Base-by-base conservation (phyloP, 2,113 vertebrate genomes). In the Macaca mulatta region DNA sequence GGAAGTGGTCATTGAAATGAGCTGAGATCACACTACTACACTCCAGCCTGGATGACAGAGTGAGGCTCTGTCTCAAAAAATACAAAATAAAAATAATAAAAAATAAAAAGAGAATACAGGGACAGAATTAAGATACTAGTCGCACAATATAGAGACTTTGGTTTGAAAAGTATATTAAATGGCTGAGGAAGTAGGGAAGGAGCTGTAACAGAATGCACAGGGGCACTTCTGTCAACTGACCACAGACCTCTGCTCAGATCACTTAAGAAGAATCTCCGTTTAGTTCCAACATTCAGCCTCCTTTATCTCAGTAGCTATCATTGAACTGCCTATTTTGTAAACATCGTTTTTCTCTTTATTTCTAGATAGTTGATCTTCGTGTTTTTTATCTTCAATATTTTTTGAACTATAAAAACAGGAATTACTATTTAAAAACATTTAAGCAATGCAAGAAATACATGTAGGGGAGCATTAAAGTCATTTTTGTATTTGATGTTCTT, bases 141-240 rank as follows among this genome's bases (percentile, higher is more conserved):
- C 30, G 57, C 2, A 45, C 14, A 78, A 32, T 48, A 13, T 23
- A 67, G 45, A 7, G 3, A 43, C 30, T 35, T 74, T 11, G 32
- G 43, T 38, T 35, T 43, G 43, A 27, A 84, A 52, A 45, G 22
- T 78, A 6, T 18, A 6, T 48, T 16, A n/a, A 84, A 18, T n/a
- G 7, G 3, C 25, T 12, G 8, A 18, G 3, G 22, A 20, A 0
- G 0, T 55, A 0, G 23, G 23, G 0, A 72, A 9, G 2, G 18
- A 95, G 35, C 20, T 17, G 7, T 12, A 4, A 23, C 17, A 38
- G 1, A 89, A 84, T 20, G 5, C 22, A 40, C 3, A 25, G 35
- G 13, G 17, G 7, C 12, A 35, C 61, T 75, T 86, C 14, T 50
- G 13, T 32, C 10, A 6, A 12, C 14, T 32, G 7, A 75, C 23